These are phyloP conservation scores for Acheta domesticus DNA, from an alignment of 2,888 invertebrate species.

Conservation along the genomic window DNA sequence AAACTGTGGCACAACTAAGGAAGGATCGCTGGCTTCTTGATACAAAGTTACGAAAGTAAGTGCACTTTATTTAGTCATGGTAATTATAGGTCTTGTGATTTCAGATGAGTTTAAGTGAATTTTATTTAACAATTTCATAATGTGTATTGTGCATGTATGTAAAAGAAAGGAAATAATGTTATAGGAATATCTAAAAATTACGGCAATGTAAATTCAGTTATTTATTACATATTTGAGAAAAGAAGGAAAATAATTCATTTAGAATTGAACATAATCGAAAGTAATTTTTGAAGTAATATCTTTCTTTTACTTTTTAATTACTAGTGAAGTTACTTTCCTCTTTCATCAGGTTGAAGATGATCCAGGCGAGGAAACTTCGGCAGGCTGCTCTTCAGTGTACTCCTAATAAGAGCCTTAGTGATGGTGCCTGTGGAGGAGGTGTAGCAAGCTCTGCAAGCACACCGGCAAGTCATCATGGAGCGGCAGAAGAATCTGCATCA, in stretches of 20 bases:
- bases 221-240: no score
- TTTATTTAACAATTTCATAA: no score
- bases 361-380: conserved; percentile 71
- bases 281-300: conserved; percentile 18
- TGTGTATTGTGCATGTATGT: no score
- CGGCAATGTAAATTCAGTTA: no score
- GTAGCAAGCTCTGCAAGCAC: conserved; percentile 37
- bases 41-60: conserved; percentile 86
- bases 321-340: no score
- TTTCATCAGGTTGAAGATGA: conserved; percentile 57
- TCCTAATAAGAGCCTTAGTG: conserved; percentile 49
- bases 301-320: neutral
- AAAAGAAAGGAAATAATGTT: no score
- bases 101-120: no score
- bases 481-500: conserved; percentile 50
- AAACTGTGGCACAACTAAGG: conserved; percentile 78
- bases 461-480: conserved; percentile 34
- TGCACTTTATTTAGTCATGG: conserved; percentile 42
- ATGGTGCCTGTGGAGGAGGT: conserved; percentile 43
- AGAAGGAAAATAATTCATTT: no score
- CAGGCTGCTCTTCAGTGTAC: conserved; percentile 47
- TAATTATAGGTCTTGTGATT: no score
- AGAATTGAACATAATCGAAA: no score
- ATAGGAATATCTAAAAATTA: no score
- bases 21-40: conserved; percentile 92